phyloP scores from a whole-genome alignment of 2,888 invertebrate species.

The Apocheima hispidaria region DNA sequence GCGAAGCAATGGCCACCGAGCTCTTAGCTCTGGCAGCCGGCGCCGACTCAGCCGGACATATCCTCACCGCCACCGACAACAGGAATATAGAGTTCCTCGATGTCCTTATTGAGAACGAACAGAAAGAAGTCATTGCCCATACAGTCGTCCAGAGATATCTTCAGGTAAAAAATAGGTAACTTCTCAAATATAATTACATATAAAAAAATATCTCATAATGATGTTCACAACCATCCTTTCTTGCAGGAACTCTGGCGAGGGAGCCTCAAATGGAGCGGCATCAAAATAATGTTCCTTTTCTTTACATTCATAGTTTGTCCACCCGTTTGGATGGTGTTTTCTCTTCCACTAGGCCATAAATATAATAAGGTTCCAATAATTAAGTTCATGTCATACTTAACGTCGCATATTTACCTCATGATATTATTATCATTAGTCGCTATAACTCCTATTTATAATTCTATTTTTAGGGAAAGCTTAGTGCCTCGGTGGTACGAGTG shows the following conservation, averaged over 20 bases:
- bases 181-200: conserved; percentile 54
- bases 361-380: conserved; percentile 99
- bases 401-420: conserved; percentile 99
- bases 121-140: conserved; percentile 98
- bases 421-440: conserved; percentile 95
- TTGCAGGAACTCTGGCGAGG: conserved; percentile 98
- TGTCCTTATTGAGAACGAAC: conserved; percentile 99
- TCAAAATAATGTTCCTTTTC: conserved; percentile 97
- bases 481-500: conserved; percentile 98
- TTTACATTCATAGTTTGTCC: conserved; percentile 97
- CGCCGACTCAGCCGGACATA: conserved; percentile 96
- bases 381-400: conserved; percentile 99
- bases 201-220: conserved; percentile 24
- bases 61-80: conserved; percentile 97
- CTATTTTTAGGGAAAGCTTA: conserved; percentile 91
- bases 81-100: conserved; percentile 98
- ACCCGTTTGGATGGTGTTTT: conserved; percentile 98
- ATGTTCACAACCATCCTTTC: conserved; percentile 46
- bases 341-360: conserved; percentile 97
- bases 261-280: conserved; percentile 97
- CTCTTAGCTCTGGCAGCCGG: conserved; percentile 96
- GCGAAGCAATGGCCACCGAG: conserved; percentile 99
- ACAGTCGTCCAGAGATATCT: conserved; percentile 98
- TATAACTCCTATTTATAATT: conserved; percentile 93
- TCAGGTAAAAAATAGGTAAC: conserved; percentile 91